Percentiles rank a stretch among this genome's conserved stretches.
These are phyloP conservation scores for Aphidius colemani DNA, from an alignment of 2,888 invertebrate genomes.

Conservation along the genomic window DNA sequence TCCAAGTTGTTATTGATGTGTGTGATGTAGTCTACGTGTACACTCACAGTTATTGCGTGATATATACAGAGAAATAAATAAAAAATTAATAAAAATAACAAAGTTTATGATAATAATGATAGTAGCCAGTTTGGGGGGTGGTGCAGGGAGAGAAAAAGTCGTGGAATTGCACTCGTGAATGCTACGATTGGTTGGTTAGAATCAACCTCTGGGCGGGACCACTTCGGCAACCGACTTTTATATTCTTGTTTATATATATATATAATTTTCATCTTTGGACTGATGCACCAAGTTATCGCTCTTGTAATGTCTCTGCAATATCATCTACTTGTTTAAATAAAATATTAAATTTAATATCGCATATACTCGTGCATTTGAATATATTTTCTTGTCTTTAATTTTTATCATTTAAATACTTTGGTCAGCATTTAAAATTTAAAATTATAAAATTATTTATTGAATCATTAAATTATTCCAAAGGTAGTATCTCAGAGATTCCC, in stretches of 20 bases:
- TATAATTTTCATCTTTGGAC: constrained; percentile 3
- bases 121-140: background rate
- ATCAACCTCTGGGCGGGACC: constrained; percentile 47
- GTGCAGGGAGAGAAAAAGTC: constrained; percentile 35
- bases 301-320: constrained; percentile 4
- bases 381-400: no score
- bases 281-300: background rate
- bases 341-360: no score
- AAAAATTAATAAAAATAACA: constrained; percentile 8
- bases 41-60: no score
- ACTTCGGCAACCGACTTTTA: constrained; percentile 49
- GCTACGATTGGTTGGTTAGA: constrained; percentile 41
- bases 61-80: no score
- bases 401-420: no score
- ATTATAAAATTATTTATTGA: background rate
- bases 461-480: background rate
- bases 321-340: no score
- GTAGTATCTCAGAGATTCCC: no score
- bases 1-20: no score
- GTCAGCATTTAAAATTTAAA: no score
- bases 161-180: constrained; percentile 35
- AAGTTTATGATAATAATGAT: constrained; percentile 4
- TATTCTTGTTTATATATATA: constrained; percentile 27
- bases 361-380: no score
- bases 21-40: no score